A percentile compares a stretch with the other conserved stretches of the same genome.
Conservation (phyloP, 2,888 invertebrate species). For the Diarsia rubi region DNA sequence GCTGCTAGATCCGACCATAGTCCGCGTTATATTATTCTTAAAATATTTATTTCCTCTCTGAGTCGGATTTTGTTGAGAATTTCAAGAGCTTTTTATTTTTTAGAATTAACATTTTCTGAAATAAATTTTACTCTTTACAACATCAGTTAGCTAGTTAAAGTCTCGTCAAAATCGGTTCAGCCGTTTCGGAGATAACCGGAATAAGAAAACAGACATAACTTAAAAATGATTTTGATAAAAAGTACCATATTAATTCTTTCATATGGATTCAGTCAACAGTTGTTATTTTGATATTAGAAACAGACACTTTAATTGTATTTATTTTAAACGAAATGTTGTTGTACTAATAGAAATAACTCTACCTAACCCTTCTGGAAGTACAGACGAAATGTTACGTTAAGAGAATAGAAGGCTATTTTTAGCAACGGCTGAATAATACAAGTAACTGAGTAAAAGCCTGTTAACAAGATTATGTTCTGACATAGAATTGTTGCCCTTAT, state of each 20-base stretch:
- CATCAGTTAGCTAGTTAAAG: not conserved
- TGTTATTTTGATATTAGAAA: not conserved
- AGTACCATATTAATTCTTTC: not conserved
- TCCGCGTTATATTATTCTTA: not conserved
- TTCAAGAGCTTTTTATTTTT: not conserved
- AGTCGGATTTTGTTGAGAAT: not conserved
- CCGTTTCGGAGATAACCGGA: not conserved
- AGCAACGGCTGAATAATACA: not conserved
- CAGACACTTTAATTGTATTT: not conserved
- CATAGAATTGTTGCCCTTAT: not conserved
- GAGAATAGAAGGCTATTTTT: not conserved
- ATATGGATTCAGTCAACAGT: not conserved
- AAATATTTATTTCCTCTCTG: not conserved
- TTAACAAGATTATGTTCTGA: not conserved
- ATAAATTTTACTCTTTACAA: not conserved
- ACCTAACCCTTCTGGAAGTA: too few relatives aligned
- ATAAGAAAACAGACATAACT: not conserved
- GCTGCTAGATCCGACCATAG: not conserved
- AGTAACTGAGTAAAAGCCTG: not conserved
- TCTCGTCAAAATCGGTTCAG: not conserved
- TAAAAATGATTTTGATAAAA: rapidly evolving
- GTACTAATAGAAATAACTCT: too few relatives aligned
- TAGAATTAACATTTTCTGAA: not conserved
- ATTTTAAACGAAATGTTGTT: not conserved
- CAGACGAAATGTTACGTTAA: not conserved